Evolutionary conservation across 2,113 vertebrate genomes (phyloP).

Genomic region (Calidris pygmaea): DNA sequence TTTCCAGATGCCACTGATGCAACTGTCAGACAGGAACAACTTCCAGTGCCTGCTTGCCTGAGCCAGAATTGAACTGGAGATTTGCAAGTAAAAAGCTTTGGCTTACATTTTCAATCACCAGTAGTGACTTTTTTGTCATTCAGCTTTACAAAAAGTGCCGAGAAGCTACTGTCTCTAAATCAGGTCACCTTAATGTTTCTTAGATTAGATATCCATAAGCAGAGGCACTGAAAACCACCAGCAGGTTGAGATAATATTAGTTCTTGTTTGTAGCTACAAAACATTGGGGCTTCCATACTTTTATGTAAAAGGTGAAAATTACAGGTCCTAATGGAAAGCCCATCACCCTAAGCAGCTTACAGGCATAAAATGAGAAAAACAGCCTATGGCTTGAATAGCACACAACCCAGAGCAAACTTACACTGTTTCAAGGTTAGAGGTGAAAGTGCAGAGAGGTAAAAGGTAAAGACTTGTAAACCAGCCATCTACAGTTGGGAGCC

Average conservation of each 20-base stretch:
- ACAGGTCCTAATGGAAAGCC: background rate
- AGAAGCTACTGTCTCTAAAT: background rate
- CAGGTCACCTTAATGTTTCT: background rate
- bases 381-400: background rate
- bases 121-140: background rate
- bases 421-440: background rate
- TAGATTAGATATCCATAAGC: background rate
- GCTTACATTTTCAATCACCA: background rate
- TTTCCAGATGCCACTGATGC: constrained; percentile 60
- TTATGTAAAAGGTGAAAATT: background rate
- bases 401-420: background rate
- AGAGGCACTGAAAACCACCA: background rate
- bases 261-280: background rate
- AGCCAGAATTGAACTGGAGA: constrained; percentile 50
- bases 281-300: background rate
- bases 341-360: background rate
- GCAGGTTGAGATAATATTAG: background rate
- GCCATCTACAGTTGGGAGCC: background rate
- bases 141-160: background rate
- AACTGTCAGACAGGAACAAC: constrained; percentile 48
- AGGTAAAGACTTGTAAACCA: background rate
- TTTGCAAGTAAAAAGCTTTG: constrained; percentile 53
- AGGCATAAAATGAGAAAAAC: background rate
- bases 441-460: background rate
- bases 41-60: constrained; percentile 42